Base-by-base conservation (phyloP, 2,797 vertebrate genomes). In the Rhadinocentrus ornatus region DNA sequence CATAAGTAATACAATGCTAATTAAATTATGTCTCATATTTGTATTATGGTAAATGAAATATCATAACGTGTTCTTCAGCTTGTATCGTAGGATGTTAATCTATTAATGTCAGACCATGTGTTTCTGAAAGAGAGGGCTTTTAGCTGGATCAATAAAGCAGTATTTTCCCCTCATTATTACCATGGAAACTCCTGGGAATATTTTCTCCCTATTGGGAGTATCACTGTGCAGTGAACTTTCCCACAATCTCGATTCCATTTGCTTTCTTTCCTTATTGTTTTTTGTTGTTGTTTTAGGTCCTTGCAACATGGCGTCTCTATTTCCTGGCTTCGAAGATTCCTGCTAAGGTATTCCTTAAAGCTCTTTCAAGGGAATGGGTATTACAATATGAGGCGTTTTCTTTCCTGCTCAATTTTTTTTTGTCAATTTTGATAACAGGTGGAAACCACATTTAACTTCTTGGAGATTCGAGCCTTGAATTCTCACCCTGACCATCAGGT, bases 381-480 rank as follows among this genome's bases (percentile, higher is more conserved):
- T n/a, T 34, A 34, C 46, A 70, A 13, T 16, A 11, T 56, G 1
- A 46, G 18, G 13, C 58, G 22, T 68, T 68, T 57, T 12, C 2
- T 39, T 34, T 41, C 32, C 18, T 1, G 1, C 48, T 75, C 11
- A 73, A 44, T 55, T 20, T 15, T 55, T 20, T 15, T 65, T 57
- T 20, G 4, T 11, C 62, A 1, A 73, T 50, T 76, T 15, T 72
- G 26, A 57, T 46, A 46, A 59, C 88, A 96, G 95, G 90, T 95
- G 56, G 96, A 96, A 86, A 93, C 92, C 37, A 96, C 95, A 0
- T 96, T 96, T 88, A 96, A 96, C 80, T 96, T 96, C 71, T 78
- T 96, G 83, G 96, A 96, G 90, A 96, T 96, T 72, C 94, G 95
- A 54, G 90, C 95, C 66, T 88, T 96, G 81, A 96, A 94, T 85